phyloP scores from a whole-genome alignment of 2,113 vertebrate genomes.

The Rhea americana region DNA sequence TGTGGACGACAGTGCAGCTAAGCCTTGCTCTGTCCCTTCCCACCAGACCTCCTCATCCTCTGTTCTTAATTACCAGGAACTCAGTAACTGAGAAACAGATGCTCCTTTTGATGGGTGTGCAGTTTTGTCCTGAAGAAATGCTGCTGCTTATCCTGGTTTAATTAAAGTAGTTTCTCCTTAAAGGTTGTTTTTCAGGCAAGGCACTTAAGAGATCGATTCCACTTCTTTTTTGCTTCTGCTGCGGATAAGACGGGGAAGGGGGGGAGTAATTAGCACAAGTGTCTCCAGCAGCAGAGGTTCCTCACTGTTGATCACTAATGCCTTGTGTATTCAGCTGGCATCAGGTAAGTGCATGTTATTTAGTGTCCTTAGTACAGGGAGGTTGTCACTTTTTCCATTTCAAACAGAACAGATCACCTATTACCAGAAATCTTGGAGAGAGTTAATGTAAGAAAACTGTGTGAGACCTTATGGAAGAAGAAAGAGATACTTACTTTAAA shows the following conservation, averaged over 20 bases:
- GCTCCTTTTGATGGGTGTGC: background rate
- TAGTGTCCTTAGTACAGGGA: background rate
- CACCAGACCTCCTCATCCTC: rapidly evolving
- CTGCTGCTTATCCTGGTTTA: constrained; percentile 19
- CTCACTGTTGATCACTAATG: background rate
- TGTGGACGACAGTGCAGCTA: background rate
- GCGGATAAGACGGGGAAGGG: background rate
- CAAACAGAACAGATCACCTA: background rate
- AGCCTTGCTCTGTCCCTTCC: background rate
- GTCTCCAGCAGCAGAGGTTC: background rate
- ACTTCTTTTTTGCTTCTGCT: background rate
- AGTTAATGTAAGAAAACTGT: background rate
- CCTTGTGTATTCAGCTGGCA: background rate
- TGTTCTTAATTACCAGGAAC: background rate
- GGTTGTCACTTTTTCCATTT: background rate
- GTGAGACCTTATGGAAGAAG: background rate
- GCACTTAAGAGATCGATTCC: constrained; percentile 32
- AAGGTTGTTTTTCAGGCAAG: background rate
- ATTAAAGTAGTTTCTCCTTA: constrained; percentile 33
- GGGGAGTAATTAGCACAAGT: background rate
- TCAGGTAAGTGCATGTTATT: background rate
- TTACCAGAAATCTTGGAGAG: background rate
- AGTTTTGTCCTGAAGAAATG: constrained; percentile 29
- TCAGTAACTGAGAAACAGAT: background rate
- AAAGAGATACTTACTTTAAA: background rate